Evolutionary conservation across 2,113 vertebrate genomes (phyloP).

Genomic region (Miniopterus natalensis): DNA sequence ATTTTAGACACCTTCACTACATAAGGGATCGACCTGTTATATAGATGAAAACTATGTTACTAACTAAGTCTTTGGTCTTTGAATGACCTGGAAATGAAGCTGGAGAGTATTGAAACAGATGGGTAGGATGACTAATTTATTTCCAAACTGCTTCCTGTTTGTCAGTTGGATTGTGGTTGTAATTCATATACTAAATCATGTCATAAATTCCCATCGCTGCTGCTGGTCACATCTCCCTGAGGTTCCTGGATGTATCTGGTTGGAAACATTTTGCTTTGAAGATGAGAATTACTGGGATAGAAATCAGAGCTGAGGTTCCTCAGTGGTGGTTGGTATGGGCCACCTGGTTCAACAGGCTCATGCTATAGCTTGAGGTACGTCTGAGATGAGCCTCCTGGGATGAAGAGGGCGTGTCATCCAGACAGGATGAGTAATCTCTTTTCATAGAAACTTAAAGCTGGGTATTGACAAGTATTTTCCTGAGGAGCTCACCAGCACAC

Average conservation of each 20-base stretch:
- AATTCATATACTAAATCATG: slow-evolving; percentile 37
- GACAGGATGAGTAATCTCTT: neutral
- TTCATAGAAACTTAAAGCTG: neutral
- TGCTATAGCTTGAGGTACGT: slow-evolving; percentile 7
- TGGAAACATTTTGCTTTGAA: slow-evolving; percentile 60
- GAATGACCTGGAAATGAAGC: slow-evolving; percentile 14
- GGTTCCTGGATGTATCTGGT: neutral
- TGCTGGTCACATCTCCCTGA: neutral
- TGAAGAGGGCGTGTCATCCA: neutral
- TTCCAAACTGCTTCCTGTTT: slow-evolving; percentile 43
- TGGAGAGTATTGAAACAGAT: neutral
- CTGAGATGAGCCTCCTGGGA: neutral
- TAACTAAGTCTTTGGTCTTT: slow-evolving; percentile 15
- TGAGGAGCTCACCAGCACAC: neutral
- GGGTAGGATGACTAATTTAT: neutral
- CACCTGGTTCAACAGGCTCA: neutral
- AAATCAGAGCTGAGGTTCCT: slow-evolving; percentile 22
- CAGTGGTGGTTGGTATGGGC: neutral
- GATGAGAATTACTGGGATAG: slow-evolving; percentile 25
- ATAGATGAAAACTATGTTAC: neutral
- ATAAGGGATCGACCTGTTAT: neutral
- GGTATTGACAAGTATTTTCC: neutral
- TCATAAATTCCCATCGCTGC: neutral
- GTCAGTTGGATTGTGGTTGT: neutral
- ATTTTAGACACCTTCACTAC: slow-evolving; percentile 34